Conservation (phyloP, 1,140 invertebrate genomes). For the Microplitis mediator region DNA sequence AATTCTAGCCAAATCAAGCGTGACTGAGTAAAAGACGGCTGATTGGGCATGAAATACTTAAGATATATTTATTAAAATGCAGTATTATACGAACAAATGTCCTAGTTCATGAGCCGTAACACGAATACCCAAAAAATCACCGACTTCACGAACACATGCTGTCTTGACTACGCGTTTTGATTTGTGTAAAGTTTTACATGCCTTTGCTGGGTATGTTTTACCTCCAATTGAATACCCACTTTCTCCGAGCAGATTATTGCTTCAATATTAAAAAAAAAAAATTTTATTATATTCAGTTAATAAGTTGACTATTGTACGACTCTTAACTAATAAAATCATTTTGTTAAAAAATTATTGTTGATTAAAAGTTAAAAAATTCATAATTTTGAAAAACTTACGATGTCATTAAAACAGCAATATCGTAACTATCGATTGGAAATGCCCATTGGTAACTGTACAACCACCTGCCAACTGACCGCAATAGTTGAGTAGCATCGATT, state of each 20-base stretch:
- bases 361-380: too few species aligned
- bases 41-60: too few species aligned
- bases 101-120: constrained; percentile 24
- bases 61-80: background rate
- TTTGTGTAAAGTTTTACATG: background rate
- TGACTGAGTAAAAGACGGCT: too few species aligned
- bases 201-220: background rate
- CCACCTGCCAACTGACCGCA: background rate
- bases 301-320: too few species aligned
- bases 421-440: background rate
- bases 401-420: background rate
- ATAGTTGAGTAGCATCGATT: background rate
- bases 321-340: too few species aligned
- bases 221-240: background rate
- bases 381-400: background rate
- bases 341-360: too few species aligned
- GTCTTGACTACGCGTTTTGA: background rate
- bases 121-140: constrained; percentile 22
- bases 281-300: too few species aligned
- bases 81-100: constrained; percentile 20
- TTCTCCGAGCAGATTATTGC: too few species aligned
- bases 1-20: too few species aligned
- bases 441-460: background rate
- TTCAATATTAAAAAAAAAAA: too few species aligned
- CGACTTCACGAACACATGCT: constrained; percentile 9